These are phyloP conservation scores for Scolopax mira DNA, from an alignment of 2,113 vertebrate genomes.

Conservation along the genomic window DNA sequence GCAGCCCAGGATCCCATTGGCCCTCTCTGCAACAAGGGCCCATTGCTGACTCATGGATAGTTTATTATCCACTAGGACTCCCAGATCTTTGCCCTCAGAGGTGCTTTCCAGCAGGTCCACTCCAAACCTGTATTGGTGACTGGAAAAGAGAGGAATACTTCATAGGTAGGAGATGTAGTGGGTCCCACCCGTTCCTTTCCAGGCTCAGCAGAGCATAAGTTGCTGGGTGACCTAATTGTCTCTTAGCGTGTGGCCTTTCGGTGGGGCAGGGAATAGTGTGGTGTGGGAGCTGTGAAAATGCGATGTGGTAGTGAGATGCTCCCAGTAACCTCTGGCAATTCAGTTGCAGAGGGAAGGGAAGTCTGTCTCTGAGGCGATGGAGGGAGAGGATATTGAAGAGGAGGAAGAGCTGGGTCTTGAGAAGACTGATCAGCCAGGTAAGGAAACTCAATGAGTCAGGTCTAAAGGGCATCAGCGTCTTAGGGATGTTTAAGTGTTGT, in stretches of 20 bases:
- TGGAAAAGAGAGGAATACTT: background rate
- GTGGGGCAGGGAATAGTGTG: background rate
- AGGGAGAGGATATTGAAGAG: conserved; percentile 71
- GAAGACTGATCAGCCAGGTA: conserved; percentile 55
- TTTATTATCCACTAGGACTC: too few relatives aligned
- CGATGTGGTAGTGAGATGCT: background rate
- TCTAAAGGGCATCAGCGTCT: background rate
- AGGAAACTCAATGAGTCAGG: background rate
- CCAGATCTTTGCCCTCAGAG: too few relatives aligned
- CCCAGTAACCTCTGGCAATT: background rate
- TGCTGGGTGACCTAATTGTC: background rate
- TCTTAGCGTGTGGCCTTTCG: background rate
- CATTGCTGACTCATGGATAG: too few relatives aligned
- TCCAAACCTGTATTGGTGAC: too few relatives aligned
- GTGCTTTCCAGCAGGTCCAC: too few relatives aligned
- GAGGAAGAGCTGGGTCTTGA: conserved; percentile 56
- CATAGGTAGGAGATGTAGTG: background rate
- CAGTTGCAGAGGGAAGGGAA: conserved; percentile 74
- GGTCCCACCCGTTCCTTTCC: background rate
- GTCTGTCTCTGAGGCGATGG: conserved; percentile 52
- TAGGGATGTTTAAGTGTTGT: background rate
- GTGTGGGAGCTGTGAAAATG: background rate
- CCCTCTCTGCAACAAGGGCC: too few relatives aligned
- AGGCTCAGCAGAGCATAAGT: background rate
- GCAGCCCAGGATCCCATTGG: too few relatives aligned